These are phyloP conservation scores for Thaumatotibia leucotreta DNA, from an alignment of 1,140 invertebrate species.

Conservation along the genomic window DNA sequence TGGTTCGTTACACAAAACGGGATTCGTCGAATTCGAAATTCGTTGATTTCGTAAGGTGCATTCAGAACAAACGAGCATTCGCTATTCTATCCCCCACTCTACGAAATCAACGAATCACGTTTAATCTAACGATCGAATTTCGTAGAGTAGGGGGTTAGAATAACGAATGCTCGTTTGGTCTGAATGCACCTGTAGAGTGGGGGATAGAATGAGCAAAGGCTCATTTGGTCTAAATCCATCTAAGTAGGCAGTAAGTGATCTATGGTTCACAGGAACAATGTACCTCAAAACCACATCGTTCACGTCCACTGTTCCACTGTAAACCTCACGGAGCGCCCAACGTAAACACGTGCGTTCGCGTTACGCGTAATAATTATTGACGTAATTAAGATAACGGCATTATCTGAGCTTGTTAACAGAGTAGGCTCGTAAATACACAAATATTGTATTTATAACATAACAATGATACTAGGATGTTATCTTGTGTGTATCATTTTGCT, in stretches of 20 bases:
- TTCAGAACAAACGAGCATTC: no score
- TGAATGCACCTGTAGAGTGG: neutral
- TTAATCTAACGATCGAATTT: no score
- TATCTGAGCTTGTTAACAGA: conserved; percentile 19
- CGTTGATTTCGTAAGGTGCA: no score
- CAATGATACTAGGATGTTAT: neutral
- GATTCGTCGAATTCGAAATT: no score
- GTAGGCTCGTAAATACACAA: conserved; percentile 17
- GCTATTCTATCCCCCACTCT: no score
- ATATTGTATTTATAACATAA: conserved; percentile 7
- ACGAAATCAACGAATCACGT: no score
- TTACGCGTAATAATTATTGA: conserved; percentile 25
- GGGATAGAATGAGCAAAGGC: no score
- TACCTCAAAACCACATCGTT: neutral
- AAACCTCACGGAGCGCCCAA: neutral
- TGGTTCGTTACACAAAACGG: no score
- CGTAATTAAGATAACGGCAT: conserved; percentile 31
- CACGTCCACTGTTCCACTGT: neutral
- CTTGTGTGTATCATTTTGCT: no score
- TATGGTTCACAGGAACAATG: neutral
- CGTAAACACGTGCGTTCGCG: neutral
- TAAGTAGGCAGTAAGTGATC: neutral
- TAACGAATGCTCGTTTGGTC: no score
- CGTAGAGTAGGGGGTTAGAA: no score
- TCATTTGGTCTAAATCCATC: neutral